phyloP scores from a whole-genome alignment of 2,797 vertebrate genomes.

The Alectoris magna region DNA sequence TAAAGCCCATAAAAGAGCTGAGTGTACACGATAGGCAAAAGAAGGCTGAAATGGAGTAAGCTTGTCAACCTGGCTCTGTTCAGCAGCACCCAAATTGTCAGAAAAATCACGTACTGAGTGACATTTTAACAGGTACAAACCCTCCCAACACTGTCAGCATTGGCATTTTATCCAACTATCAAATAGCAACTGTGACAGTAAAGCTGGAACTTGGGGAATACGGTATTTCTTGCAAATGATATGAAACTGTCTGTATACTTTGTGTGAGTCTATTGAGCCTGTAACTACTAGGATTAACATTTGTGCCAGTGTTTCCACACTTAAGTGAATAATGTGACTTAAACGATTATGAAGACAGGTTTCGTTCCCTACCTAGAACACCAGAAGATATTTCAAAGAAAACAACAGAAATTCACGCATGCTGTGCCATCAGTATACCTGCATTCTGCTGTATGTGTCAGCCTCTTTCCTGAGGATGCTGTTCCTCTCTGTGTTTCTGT shows the following conservation, averaged over 20 bases:
- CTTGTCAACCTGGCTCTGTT: not conserved
- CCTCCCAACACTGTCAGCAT: not conserved
- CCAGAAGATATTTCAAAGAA: not conserved
- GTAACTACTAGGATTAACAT: not conserved
- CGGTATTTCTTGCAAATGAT: not conserved
- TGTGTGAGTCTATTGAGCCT: not conserved
- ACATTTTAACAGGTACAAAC: not conserved
- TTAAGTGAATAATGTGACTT: not conserved
- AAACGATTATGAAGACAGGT: not conserved
- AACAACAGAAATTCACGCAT: not conserved
- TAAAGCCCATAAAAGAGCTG: not conserved
- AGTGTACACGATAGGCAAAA: not conserved
- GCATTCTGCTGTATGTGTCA: not conserved
- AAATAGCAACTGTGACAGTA: not conserved
- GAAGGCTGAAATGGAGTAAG: not conserved
- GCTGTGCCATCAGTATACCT: not conserved
- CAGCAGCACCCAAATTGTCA: not conserved
- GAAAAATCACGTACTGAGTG: not conserved
- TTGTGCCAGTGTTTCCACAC: not conserved
- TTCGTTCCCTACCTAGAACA: not conserved
- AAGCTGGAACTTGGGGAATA: not conserved
- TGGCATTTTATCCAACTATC: not conserved
- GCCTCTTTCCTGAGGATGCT: not conserved
- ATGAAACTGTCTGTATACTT: not conserved
- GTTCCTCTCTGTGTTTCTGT: not conserved